A percentile compares a stretch with the other conserved stretches of the same genome.
These are phyloP conservation scores for Parasteatoda lunata DNA, from an alignment of 2,888 invertebrate species.

Conservation along the genomic window DNA sequence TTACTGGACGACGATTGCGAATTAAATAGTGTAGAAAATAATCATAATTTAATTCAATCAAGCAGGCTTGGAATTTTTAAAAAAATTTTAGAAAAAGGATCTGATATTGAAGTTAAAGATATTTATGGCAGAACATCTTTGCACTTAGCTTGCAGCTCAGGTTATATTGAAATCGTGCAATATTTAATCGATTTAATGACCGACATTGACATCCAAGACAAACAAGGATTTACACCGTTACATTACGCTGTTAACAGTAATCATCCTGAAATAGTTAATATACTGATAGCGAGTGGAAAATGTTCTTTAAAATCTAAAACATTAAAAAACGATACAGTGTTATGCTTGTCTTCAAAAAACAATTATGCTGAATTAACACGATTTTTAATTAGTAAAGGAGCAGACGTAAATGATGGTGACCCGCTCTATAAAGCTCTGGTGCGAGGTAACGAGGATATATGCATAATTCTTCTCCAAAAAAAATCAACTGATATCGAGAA, in stretches of 20 bases:
- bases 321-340: slow-evolving; percentile 1
- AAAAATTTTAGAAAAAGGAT: slow-evolving; percentile 8
- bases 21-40: neutral
- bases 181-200: neutral
- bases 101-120: slow-evolving; percentile 9
- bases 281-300: neutral
- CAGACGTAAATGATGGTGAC: neutral
- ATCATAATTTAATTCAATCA: neutral
- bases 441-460: neutral
- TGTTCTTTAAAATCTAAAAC: neutral
- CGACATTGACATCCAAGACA: neutral
- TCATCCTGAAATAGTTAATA: neutral
- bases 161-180: neutral
- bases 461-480: neutral
- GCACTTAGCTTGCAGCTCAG: neutral
- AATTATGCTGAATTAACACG: neutral
- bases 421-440: neutral
- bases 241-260: slow-evolving; percentile 20
- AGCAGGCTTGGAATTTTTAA: neutral
- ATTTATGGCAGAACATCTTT: neutral
- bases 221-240: neutral
- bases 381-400: neutral
- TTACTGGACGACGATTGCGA: neutral
- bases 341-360: neutral
- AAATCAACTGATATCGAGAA: neutral